Base-by-base conservation (phyloP, 2,113 vertebrate species). In the Calcarius ornatus region DNA sequence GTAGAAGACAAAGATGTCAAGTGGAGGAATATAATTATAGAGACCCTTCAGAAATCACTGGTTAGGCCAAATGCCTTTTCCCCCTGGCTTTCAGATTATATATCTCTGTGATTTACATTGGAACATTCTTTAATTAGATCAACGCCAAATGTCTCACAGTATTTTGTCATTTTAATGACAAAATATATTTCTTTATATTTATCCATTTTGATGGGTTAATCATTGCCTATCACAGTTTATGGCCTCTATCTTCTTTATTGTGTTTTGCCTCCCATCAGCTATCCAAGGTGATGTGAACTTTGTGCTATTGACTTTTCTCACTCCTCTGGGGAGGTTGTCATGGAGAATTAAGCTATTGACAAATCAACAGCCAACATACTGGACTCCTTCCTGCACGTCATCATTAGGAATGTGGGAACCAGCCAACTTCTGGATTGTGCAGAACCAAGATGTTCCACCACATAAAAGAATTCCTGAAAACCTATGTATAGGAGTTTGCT, bases 191-290 rank as follows among this genome's bases (percentile, higher is more conserved):
- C 88, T 96, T 96, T 97, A 79, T 97, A 97, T 98, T 98, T 98
- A 98, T 97, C 88, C 96, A 85, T 95, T 95, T 95, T 98, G 97
- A 98, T 98, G 96, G 98, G 96, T 97, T 97, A 98, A 98, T 98
- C 95, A 93, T 85, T 95, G 65, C 96, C 96, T 94, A 98, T 97
- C 97, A 91, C 73, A 85, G 89, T 98, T 98, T 97, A 98, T 97
- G 87, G 93, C 78, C 92, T 95, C 92, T 97, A 96, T 97, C 97
- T 97, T 91, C 96, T 98, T 95, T 97, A 96, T 95, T 96, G 95
- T 94, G 78, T 78, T 95, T 86, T 97, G 88, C 76, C 93, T 96
- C 95, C 97, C 90, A 96, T 97, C 96, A 75, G 94, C 96, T 97
- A 95, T 94, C 94, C 94, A 97, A 97, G 96, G 97, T 97, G 97